Evolutionary conservation across 2,113 vertebrate species (phyloP).

Genomic region (Rynchops niger): DNA sequence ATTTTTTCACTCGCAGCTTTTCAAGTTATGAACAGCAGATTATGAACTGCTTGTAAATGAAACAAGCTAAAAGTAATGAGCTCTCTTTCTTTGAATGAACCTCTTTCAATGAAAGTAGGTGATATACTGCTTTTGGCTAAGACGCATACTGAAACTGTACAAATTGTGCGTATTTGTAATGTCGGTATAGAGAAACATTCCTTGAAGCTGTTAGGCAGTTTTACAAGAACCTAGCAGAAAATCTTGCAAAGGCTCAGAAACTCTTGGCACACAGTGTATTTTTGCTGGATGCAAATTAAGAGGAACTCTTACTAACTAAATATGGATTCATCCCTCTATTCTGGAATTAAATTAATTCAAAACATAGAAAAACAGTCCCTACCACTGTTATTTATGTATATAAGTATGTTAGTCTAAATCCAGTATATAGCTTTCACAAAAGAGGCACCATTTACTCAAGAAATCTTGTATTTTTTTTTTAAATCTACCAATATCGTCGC

Average conservation of each 20-base stretch:
- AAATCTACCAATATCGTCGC: not conserved
- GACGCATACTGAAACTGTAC: not conserved
- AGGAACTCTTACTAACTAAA: not conserved
- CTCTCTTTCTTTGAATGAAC: not conserved
- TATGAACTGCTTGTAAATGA: slow-evolving; percentile 17
- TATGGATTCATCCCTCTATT: not conserved
- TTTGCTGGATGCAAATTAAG: slow-evolving; percentile 26
- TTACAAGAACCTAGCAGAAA: not conserved
- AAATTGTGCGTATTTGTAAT: not conserved
- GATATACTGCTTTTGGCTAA: slow-evolving; percentile 11
- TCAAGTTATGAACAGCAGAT: not conserved
- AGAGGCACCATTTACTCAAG: not conserved
- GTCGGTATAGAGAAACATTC: not conserved
- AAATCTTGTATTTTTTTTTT: not conserved
- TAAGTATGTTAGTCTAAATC: not conserved
- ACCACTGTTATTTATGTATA: not conserved
- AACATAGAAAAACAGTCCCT: not conserved
- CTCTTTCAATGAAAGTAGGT: not conserved
- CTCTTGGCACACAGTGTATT: not conserved
- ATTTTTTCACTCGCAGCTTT: not conserved
- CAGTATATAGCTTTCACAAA: not conserved
- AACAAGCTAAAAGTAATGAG: slow-evolving; percentile 46
- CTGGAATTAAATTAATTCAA: not conserved
- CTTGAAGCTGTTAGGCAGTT: not conserved
- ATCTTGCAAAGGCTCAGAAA: not conserved